Evolutionary conservation across 1,140 invertebrate species (phyloP), one percentile per base, ranked within the genome.

Genomic region (Fopius arisanus): DNA sequence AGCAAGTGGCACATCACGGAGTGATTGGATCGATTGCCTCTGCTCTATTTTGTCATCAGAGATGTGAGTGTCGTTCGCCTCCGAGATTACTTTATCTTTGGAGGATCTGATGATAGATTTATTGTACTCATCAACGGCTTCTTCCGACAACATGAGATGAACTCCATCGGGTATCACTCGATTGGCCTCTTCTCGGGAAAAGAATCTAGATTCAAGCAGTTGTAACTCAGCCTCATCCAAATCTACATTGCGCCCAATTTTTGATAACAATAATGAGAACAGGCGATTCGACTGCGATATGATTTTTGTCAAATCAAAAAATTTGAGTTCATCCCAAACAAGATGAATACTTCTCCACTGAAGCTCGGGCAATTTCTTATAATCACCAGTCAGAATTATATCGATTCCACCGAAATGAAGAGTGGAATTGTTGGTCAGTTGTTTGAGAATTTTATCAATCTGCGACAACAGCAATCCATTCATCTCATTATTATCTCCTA

Each of bases 401-500:
- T 78, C 74, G 12, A 79, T 33, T 28, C 77, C 77, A 29, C 77
- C 77, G 73, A 82, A 82, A 51, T 40, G 21, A 51, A 69, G 29
- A n/a, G 75, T 67, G 73, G 75, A 78, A 43, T 43, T 77, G 10
- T 76, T 76, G 28, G 82, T 82, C 12, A 87, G 81, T 80, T 86
- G 78, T 63, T 78, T 72, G 19, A 86, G 68, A 21, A 81, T 40
- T 26, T n/a, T 16, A 70, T 84, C 76, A 40, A 86, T 78, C 66
- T 80, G 33, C 19, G 43, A 3, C 19, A 84, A 72, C 26, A 79
- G 66, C 71, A 67, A 72, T 12, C 74, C 31, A 63, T 80, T 77
- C 16, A 84, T 75, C 83, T 84, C 85, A 23, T 78, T 80, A 5
- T 86, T 77, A 78, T 86, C 84, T 74, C 86, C 83, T 51, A 86